phyloP scores from a whole-genome alignment of 2,113 vertebrate genomes.

The Seriola rivoliana region DNA sequence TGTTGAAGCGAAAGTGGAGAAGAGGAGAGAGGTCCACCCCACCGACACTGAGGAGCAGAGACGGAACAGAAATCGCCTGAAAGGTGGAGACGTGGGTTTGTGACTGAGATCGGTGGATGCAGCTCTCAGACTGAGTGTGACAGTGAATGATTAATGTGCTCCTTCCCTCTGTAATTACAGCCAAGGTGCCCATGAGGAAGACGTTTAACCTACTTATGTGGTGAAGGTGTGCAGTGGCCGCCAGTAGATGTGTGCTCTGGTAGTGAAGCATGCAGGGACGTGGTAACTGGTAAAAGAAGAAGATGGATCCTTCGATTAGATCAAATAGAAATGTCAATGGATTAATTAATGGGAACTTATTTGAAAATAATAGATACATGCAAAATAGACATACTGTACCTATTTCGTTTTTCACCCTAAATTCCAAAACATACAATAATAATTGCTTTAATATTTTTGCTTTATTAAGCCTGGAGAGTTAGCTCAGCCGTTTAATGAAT shows the following conservation, averaged over 20 bases:
- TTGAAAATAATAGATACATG: neutral
- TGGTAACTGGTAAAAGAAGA: neutral
- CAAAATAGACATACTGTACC: neutral
- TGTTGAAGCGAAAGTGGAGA: no score
- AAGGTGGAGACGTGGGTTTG: neutral
- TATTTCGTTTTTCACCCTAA: no score
- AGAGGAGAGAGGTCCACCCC: no score
- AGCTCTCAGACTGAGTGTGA: conserved; percentile 1
- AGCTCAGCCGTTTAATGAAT: no score
- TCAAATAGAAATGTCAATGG: neutral
- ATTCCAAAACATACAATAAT: no score
- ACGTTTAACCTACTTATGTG: neutral
- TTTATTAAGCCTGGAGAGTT: no score
- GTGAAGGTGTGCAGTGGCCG: neutral
- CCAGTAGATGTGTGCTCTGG: neutral
- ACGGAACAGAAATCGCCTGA: no score
- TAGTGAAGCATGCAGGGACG: neutral
- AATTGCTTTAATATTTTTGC: no score
- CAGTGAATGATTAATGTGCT: conserved; percentile 17
- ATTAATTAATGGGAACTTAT: neutral
- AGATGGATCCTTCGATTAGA: neutral
- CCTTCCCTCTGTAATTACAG: conserved; percentile 10
- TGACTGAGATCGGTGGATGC: no score
- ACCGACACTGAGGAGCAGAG: no score
- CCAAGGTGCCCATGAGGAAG: neutral